Percentiles rank a stretch among this genome's conserved stretches.
Evolutionary conservation across 2,888 invertebrate genomes (phyloP).

Genomic region (Fragum sueziense): DNA sequence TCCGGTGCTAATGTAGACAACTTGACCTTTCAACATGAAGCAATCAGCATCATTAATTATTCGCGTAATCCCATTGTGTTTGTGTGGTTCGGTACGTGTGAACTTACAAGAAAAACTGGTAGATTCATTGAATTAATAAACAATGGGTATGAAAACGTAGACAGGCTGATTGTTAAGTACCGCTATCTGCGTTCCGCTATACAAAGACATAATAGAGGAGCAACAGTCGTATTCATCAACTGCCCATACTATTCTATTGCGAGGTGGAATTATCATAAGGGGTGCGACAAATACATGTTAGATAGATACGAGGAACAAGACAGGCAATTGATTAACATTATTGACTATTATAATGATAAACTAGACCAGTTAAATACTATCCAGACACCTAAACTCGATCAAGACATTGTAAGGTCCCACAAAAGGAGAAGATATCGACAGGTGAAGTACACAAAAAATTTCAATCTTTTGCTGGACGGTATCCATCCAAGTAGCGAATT

Average conservation of each 20-base stretch:
- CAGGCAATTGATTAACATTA: background rate
- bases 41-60: background rate
- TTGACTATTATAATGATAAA: background rate
- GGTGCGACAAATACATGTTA: background rate
- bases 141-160: background rate
- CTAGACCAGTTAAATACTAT: background rate
- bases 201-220: background rate
- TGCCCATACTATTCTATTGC: slow-evolving; percentile 13
- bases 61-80: background rate
- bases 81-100: slow-evolving; percentile 3
- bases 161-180: background rate
- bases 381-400: background rate
- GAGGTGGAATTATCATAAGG: background rate
- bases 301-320: background rate
- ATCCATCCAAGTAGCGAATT: background rate
- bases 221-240: slow-evolving; percentile 1
- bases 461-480: background rate
- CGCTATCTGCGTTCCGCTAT: background rate
- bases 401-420: background rate
- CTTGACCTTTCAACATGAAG: background rate
- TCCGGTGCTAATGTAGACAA: background rate
- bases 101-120: background rate
- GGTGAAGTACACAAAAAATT: background rate
- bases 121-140: background rate
- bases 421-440: background rate